These are phyloP conservation scores for Mus spicilegus DNA, from an alignment of 2,113 vertebrate genomes.

Conservation along the genomic window DNA sequence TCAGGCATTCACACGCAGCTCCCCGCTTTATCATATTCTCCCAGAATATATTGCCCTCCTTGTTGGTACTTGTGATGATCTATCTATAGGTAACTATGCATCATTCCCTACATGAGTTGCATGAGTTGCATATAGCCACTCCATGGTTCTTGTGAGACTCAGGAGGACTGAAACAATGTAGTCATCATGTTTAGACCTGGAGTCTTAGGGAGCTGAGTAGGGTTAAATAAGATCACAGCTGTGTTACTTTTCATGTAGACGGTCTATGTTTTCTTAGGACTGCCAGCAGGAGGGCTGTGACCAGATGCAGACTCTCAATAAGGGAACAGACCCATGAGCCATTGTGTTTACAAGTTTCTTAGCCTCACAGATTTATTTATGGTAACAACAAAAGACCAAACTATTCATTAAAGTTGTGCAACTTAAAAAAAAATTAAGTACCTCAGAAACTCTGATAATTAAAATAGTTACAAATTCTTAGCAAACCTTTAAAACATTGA, in stretches of 20 bases:
- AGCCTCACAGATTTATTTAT: not conserved
- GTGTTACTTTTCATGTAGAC: not conserved
- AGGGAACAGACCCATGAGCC: not conserved
- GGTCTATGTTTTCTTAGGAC: not conserved
- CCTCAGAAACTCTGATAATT: not conserved
- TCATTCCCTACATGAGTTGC: not conserved
- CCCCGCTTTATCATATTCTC: not conserved
- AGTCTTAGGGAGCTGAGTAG: not conserved
- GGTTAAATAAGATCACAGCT: not conserved
- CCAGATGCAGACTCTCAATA: not conserved
- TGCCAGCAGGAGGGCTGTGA: not conserved
- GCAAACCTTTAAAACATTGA: not conserved
- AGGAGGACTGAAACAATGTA: not conserved
- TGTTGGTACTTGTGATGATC: not conserved
- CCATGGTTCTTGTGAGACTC: not conserved
- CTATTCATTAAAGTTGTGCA: not conserved
- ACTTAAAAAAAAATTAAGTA: not conserved
- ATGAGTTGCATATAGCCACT: too few species aligned
- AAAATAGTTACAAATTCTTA: conserved; percentile 14
- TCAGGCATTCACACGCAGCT: not conserved
- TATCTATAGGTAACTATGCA: not conserved
- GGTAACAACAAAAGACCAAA: not conserved
- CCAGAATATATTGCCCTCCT: not conserved
- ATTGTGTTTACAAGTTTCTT: not conserved
- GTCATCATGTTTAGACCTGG: not conserved